Conservation (phyloP, 2,888 invertebrate species). For the Temnothorax ravouxi region DNA sequence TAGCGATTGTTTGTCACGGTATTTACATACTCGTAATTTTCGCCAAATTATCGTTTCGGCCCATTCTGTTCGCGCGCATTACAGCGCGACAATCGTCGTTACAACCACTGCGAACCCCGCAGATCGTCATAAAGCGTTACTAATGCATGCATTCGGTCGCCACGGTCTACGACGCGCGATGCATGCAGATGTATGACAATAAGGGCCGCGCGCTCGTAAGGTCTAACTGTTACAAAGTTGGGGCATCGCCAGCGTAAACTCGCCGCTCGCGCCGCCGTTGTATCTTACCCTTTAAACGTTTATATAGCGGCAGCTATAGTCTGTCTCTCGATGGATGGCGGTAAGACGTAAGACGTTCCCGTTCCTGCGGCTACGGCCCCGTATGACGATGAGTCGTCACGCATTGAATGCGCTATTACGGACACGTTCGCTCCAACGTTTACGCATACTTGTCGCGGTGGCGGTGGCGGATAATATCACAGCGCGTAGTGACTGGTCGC, state of each 20-base stretch:
- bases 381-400: constrained; percentile 50
- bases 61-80: constrained; percentile 5
- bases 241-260: constrained; percentile 53
- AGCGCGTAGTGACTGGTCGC: constrained; percentile 27
- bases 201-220: constrained; percentile 29
- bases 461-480: constrained; percentile 58
- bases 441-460: constrained; percentile 48
- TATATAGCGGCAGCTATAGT: constrained; percentile 14
- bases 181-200: constrained; percentile 38
- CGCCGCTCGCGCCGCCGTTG: not conserved
- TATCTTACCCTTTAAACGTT: constrained; percentile 28
- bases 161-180: constrained; percentile 32
- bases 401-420: constrained; percentile 62
- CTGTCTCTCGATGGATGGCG: constrained; percentile 11
- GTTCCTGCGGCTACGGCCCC: constrained; percentile 49
- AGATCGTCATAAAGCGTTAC: constrained; percentile 15
- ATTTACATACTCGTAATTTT: constrained; percentile 10
- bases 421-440: constrained; percentile 50
- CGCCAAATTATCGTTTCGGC: constrained; percentile 32
- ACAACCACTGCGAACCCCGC: not conserved
- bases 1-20: not conserved
- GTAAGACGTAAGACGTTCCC: constrained; percentile 31
- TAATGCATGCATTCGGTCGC: constrained; percentile 26
- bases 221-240: constrained; percentile 61
- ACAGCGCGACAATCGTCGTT: constrained; percentile 12